Conservation (phyloP, 92 coral and sea anemone species). For the Chrysogorgia sp. region DNA sequence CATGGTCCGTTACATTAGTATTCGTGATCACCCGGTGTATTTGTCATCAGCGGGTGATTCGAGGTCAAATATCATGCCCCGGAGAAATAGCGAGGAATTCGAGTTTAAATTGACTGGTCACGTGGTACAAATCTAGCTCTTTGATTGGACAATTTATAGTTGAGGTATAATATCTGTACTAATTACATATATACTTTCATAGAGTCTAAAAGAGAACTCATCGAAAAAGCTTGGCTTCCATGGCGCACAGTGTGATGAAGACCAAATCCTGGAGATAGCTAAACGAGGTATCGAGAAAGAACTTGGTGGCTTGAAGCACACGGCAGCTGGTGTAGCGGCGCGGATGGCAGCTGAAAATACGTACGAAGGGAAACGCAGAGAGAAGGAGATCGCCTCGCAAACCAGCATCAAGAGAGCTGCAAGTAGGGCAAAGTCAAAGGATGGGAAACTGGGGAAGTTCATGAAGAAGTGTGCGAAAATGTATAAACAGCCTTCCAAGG, state of each 20-base stretch:
- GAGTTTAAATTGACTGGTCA: too few relatives aligned
- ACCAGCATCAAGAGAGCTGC: constrained; percentile 1
- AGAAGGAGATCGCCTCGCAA: constrained; percentile 3
- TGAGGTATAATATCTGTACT: too few relatives aligned
- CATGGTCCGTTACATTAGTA: too few relatives aligned
- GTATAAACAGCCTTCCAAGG: constrained; percentile 42
- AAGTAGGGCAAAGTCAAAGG: constrained; percentile 28
- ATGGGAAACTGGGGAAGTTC: constrained; percentile 39
- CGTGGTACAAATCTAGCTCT: too few relatives aligned
- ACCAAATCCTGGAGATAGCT: constrained; percentile 9
- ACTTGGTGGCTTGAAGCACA: constrained; percentile 20
- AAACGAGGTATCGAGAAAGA: constrained; percentile 26
- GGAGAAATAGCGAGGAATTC: too few relatives aligned
- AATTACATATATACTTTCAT: background rate
- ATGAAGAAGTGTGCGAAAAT: constrained; percentile 40
- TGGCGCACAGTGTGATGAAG: background rate
- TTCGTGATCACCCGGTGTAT: too few relatives aligned
- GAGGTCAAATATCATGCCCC: too few relatives aligned
- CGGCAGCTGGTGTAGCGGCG: constrained; percentile 27
- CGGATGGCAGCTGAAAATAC: constrained; percentile 31
- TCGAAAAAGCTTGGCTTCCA: background rate
- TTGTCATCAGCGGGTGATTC: too few relatives aligned
- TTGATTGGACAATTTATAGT: too few relatives aligned
- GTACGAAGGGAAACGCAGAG: background rate
- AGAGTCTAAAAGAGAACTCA: background rate